Conservation (phyloP, 2,888 invertebrate species). For the Acanthosepion lycidas region DNA sequence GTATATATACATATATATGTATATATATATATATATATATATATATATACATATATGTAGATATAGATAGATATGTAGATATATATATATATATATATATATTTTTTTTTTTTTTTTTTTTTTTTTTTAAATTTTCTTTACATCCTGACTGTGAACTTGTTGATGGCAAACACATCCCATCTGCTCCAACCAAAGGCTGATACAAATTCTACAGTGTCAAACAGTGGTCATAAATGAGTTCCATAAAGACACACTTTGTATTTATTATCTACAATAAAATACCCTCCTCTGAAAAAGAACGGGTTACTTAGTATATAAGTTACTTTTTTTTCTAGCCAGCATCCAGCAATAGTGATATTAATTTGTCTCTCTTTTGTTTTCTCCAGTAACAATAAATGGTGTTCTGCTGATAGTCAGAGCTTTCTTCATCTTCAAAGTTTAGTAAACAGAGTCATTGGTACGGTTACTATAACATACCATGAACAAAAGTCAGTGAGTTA, state of each 20-base stretch:
- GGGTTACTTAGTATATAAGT: neutral
- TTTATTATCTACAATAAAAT: conserved; percentile 33
- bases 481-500: neutral
- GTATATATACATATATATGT: neutral
- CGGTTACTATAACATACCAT: neutral
- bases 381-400: neutral
- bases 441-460: neutral
- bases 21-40: conserved; percentile 3
- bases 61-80: neutral
- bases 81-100: conserved; percentile 17
- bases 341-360: conserved; percentile 1
- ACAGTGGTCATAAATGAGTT: conserved; percentile 20
- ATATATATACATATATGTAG: neutral
- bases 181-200: conserved; percentile 20
- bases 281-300: neutral
- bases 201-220: conserved; percentile 21
- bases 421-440: conserved; percentile 21
- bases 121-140: neutral
- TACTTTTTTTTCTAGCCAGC: conserved; percentile 23
- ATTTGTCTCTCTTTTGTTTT: neutral
- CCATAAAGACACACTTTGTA: conserved; percentile 33
- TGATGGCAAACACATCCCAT: neutral
- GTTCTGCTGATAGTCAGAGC: neutral
- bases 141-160: conserved; percentile 20
- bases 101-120: no score